Base-by-base conservation (phyloP, 53 echinoderm and acorn worm species). In the Temnopleurus reevesii region DNA sequence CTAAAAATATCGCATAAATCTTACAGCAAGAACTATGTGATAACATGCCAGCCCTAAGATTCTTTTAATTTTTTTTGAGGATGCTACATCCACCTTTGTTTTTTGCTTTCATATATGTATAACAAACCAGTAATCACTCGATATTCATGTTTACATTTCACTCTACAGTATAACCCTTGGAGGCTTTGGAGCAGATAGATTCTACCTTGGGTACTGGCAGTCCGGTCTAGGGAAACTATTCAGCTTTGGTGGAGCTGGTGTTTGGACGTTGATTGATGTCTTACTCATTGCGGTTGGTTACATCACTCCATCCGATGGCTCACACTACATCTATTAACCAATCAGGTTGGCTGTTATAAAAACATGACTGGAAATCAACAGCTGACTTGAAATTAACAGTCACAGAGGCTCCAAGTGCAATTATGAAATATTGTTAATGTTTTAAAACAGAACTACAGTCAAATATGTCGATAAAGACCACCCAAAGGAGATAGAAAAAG, bases 261-360 rank as follows among this genome's bases (percentile, higher is more conserved):
- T 98, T n/a, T 98, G 98, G 98, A 98, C 98, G 6, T 54, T 98
- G n/a, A 95, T 98, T 12, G 98, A 98, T 87, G 95, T 95, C 12
- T 86, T 98, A 4, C 92, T 98, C 43, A 94, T 98, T 30, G 98
- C 93, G 18, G 93, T 94, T 77, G 98, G 98, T 33, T 98, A 98
- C 88, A 93, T 96, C 18, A 80, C 91, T 25, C 98, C 98, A 31
- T 95, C 92, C 17, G 98, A 98, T 92, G 98, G 98, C 19, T 98
- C 98, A 41, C 90, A 92, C 36, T 98, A 95, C 59, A 96, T 84
- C 0, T 79, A 89, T 56, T 77, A 46, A 77, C 79, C 79, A 77
- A 46, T 77, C 49, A 77, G 49, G 27, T 77, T n/a, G 46, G 17
- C 44, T 77, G 23, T 77, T 46, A 77, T 28, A 5, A 44, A 10